Conservation (phyloP, 2,888 invertebrate genomes). For the Idaea aversata region DNA sequence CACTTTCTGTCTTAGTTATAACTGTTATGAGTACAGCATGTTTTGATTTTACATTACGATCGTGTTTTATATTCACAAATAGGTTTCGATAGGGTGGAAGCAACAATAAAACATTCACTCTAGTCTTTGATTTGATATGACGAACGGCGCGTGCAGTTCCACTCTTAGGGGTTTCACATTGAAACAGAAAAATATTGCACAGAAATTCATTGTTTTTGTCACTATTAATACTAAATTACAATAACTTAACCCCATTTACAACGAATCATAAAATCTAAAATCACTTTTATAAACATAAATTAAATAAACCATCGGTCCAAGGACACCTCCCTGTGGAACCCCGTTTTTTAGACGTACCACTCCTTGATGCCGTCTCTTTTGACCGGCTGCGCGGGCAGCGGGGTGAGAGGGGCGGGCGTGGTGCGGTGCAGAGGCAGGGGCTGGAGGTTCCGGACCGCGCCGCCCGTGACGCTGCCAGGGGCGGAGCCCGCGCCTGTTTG, state of each 20-base stretch:
- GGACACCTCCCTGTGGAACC: not conserved
- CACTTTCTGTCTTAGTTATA: conserved; percentile 11
- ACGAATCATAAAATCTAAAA: not conserved
- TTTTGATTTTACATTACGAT: conserved; percentile 16
- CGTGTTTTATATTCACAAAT: conserved; percentile 19
- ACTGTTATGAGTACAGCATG: conserved; percentile 19
- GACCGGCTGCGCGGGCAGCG: conserved; percentile 77
- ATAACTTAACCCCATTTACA: not conserved
- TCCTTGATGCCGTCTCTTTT: conserved; percentile 96
- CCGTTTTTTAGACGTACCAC: conserved; percentile 91
- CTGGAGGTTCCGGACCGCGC: conserved; percentile 73
- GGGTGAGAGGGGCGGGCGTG: conserved; percentile 73
- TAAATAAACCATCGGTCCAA: too few species aligned
- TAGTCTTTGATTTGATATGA: conserved; percentile 31
- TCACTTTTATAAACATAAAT: too few species aligned
- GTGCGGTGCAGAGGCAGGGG: conserved; percentile 64
- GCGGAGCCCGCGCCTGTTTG: conserved; percentile 61
- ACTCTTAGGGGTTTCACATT: not conserved
- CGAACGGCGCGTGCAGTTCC: conserved; percentile 27
- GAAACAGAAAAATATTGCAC: too few species aligned
- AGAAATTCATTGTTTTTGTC: conserved; percentile 4
- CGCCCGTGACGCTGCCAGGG: conserved; percentile 63
- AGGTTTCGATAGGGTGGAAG: conserved; percentile 39
- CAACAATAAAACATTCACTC: conserved; percentile 33
- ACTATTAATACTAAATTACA: not conserved